These are phyloP conservation scores for Helostoma temminkii DNA, from an alignment of 2,797 vertebrate genomes.

Conservation along the genomic window DNA sequence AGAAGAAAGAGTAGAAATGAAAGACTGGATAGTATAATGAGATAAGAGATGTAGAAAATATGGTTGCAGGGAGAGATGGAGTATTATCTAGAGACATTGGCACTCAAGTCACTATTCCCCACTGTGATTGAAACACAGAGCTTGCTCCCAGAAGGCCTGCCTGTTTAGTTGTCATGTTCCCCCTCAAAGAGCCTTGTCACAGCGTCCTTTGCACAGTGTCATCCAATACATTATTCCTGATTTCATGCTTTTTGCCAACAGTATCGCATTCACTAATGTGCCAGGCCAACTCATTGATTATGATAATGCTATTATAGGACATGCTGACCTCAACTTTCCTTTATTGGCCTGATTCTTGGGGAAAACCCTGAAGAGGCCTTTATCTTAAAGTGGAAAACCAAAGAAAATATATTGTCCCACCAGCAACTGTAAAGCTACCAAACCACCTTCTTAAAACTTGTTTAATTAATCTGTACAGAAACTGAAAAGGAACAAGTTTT, in stretches of 20 bases:
- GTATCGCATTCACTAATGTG: constrained; percentile 24
- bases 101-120: constrained; percentile 39
- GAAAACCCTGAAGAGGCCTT: constrained; percentile 30
- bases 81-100: constrained; percentile 51
- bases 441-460: no score
- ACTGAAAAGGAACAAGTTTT: no score
- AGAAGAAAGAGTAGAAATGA: constrained; percentile 24
- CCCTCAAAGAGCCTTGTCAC: constrained; percentile 61
- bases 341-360: constrained; percentile 36
- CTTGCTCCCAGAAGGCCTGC: constrained; percentile 67
- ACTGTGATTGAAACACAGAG: constrained; percentile 60
- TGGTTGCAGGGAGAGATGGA: constrained; percentile 31
- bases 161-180: constrained; percentile 59
- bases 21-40: constrained; percentile 24
- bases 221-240: constrained; percentile 26
- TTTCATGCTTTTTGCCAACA: constrained; percentile 33
- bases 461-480: background rate
- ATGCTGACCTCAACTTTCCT: constrained; percentile 41
- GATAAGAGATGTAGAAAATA: constrained; percentile 34
- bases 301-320: constrained; percentile 41
- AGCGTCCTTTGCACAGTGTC: constrained; percentile 47
- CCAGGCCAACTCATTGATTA: constrained; percentile 47
- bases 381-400: background rate
- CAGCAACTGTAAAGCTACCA: no score
- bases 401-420: no score